Percentiles rank a stretch among this genome's conserved stretches.
Conservation (phyloP, 2,113 vertebrate genomes). For the Pelmatolapia mariae region DNA sequence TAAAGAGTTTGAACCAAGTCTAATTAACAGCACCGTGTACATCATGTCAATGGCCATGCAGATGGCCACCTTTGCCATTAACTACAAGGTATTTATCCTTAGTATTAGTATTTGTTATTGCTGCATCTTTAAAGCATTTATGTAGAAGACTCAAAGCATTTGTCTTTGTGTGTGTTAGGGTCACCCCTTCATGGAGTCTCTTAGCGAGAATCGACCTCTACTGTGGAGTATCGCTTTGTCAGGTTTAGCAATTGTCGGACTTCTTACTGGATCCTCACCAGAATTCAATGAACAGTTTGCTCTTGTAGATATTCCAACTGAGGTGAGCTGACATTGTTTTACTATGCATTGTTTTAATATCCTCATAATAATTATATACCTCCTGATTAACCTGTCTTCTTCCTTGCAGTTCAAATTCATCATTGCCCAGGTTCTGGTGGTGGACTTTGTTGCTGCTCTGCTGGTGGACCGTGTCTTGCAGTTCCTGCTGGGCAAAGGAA, state of each 20-base stretch:
- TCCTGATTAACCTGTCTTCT: background rate
- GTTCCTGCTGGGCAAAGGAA: slow-evolving; percentile 86
- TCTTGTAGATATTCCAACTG: slow-evolving; percentile 89
- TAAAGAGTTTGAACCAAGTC: slow-evolving; percentile 93
- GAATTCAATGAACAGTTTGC: slow-evolving; percentile 95
- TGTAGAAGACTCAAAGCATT: background rate
- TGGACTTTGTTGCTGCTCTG: slow-evolving; percentile 86
- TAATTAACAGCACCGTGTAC: slow-evolving; percentile 97
- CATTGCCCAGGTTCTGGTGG: slow-evolving; percentile 83
- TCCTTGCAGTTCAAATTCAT: slow-evolving; percentile 84
- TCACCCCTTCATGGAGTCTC: slow-evolving; percentile 95
- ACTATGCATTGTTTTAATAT: background rate
- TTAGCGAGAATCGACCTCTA: slow-evolving; percentile 86
- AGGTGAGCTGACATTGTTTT: slow-evolving; percentile 71
- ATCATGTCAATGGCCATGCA: slow-evolving; percentile 99
- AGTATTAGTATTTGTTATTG: background rate
- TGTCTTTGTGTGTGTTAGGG: slow-evolving; percentile 69
- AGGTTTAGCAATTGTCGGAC: slow-evolving; percentile 79
- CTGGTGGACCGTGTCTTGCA: slow-evolving; percentile 85
- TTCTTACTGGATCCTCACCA: slow-evolving; percentile 86
- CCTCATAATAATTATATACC: background rate
- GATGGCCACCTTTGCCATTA: slow-evolving; percentile 96
- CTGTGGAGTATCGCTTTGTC: slow-evolving; percentile 89
- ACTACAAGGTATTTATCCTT: slow-evolving; percentile 84
- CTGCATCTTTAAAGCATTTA: background rate